Evolutionary conservation across 2,797 vertebrate genomes (phyloP).

Genomic region (Gobio occitaniae): DNA sequence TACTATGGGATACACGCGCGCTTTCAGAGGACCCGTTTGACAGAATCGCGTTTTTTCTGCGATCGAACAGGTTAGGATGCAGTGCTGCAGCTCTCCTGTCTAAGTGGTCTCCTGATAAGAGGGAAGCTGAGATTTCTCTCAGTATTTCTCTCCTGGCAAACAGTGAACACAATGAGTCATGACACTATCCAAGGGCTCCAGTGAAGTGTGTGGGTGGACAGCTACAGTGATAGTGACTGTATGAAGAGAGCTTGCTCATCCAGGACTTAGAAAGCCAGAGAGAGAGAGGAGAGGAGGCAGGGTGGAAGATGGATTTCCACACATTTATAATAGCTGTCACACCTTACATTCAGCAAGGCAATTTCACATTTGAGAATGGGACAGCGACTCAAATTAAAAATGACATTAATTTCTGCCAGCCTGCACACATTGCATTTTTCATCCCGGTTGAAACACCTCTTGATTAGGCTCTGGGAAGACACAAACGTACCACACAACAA

Average conservation of each 20-base stretch:
- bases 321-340: conserved; percentile 75
- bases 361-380: conserved; percentile 70
- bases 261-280: conserved; percentile 8
- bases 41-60: conserved; percentile 37
- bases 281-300: conserved; percentile 52
- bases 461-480: conserved; percentile 57
- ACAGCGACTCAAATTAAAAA: conserved; percentile 71
- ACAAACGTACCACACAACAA: conserved; percentile 58
- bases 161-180: conserved; percentile 64
- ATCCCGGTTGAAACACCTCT: conserved; percentile 64
- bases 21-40: conserved; percentile 39
- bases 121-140: conserved; percentile 55
- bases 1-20: background rate
- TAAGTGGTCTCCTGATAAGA: conserved; percentile 55
- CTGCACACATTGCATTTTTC: conserved; percentile 67
- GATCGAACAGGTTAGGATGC: conserved; percentile 40
- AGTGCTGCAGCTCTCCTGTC: conserved; percentile 46
- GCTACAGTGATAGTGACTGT: conserved; percentile 62
- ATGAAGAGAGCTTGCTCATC: conserved; percentile 60
- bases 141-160: conserved; percentile 62
- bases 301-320: conserved; percentile 72
- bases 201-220: conserved; percentile 63
- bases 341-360: conserved; percentile 70
- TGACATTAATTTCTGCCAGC: conserved; percentile 73
- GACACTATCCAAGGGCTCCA: conserved; percentile 60